Percentiles rank a stretch among this genome's conserved stretches.
These are phyloP conservation scores for Nematostella vectensis DNA, from an alignment of 92 coral and sea anemone species.

Conservation along the genomic window DNA sequence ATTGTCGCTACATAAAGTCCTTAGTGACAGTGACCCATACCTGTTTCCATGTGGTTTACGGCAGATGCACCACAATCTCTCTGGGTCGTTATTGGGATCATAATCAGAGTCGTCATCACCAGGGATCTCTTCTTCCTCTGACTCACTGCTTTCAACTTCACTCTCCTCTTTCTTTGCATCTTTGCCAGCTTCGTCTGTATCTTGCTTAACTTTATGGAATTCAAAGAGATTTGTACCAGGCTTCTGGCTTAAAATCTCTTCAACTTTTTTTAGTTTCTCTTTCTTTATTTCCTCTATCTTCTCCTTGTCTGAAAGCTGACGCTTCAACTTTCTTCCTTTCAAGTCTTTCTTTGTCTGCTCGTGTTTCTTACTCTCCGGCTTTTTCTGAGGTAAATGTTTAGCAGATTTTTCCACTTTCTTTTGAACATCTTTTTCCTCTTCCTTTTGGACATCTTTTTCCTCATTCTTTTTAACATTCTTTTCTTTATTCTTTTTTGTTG, in stretches of 20 bases:
- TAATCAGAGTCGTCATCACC: conserved; percentile 71
- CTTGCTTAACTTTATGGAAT: background rate
- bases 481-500: conserved; percentile 6
- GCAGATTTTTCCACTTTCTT: conserved; percentile 5
- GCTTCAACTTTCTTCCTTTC: background rate
- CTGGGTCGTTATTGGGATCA: conserved; percentile 96
- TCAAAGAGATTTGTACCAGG: background rate
- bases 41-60: conserved; percentile 98
- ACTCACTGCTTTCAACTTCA: conserved; percentile 4
- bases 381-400: conserved; percentile 10
- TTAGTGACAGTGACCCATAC: no score
- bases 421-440: conserved; percentile 5
- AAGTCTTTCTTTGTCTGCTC: conserved; percentile 6
- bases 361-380: background rate
- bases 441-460: conserved; percentile 16
- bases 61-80: conserved; percentile 89
- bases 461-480: background rate
- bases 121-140: conserved; percentile 16
- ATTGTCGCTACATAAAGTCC: no score
- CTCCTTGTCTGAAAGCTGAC: conserved; percentile 1
- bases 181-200: background rate
- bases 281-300: background rate
- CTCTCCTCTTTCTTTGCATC: background rate
- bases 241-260: background rate
- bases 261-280: conserved; percentile 3